Base-by-base conservation (phyloP, 2,888 invertebrate genomes). In the Spicauda simplicius region DNA sequence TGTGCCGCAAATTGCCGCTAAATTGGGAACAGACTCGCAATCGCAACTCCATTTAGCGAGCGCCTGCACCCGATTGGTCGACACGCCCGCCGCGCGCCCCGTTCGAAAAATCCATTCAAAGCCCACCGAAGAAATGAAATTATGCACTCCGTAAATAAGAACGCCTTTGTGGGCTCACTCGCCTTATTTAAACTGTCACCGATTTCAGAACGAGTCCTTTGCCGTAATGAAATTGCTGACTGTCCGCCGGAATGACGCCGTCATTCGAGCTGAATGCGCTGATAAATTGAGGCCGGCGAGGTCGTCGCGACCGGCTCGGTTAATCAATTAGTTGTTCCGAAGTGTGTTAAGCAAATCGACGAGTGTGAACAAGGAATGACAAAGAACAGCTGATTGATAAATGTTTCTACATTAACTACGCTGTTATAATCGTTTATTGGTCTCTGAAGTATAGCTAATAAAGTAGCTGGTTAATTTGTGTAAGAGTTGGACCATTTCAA, bases 51-150 rank as follows among this genome's bases (percentile, higher is more conserved):
- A 88, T 88, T 91, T 86, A 86, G 81, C 80, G 72, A 76, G 78
- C 82, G 87, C 85, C 90, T 91, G 90, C 88, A 84, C 83, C 84
- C 86, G 92, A 93, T 92, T 91, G 92, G 91, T 88, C 83, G 90
- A 76, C 84, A 83, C 88, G 87, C 90, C 87, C 77, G 76, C 72
- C 75, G 76, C 76, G 70, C 76, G 66, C 73, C 74, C 73, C 74
- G 72, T 69, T 74, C 76, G 71, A 65, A 77, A 74, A 72, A 80
- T 79, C 82, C 79, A 79, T 79, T 80, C 80, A 80, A 76, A 74
- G 79, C 76, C 72, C 73, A 72, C 77, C 77, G 78, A 86, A 88
- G 88, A 89, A 89, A 90, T 86, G 84, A 84, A 90, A 88, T 90
- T 89, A 89, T 91, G 90, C 90, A 89, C 84, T 85, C 78, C 81